Evolutionary conservation across 2,113 vertebrate species (phyloP), one percentile per base, ranked within the genome.

Genomic region (Catagonus wagneri): DNA sequence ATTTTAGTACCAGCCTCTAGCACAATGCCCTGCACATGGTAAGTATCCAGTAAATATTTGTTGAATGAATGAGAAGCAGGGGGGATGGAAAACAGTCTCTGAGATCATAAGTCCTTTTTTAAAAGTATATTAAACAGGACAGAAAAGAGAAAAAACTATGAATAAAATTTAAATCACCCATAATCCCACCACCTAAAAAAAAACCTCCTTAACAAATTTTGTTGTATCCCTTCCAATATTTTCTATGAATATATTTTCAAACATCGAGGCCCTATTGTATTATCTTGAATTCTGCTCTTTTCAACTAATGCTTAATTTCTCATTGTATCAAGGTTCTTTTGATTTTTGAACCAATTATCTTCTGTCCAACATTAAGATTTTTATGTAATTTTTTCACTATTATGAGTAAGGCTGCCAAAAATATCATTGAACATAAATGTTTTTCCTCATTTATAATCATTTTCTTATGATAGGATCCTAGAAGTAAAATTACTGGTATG

Each of bases 231-330:
- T 39, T 89, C 58, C 36, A 89, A 10, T 75, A 74, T 84, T 95
- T 88, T 92, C 34, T 93, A 68, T 61, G 36, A 69, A 71, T 89
- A 61, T 79, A 79, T 89, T 56, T 83, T 89, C 44, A 88, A 88
- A 34, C 29, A 83, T 66, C 76, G 63, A 83, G 17, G 34, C 5
- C 9, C 25, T 87, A 86, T 56, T 72, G 4, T 88, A 34, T 83
- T 87, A 13, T 79, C 80, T 96, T 75, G 5, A 89, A 72, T 87
- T 90, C 85, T 89, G 23, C 19, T 88, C 76, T 95, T 95, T 61
- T 81, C 39, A 87, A 87, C 29, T 81, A 90, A 81, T 17, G 63
- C 36, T 23, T 89, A 93, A 90, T 61, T 95, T 58, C 7, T 22
- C 54, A 68, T 94, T 95, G 61, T 44, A 78, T 71, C 27, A 84